phyloP scores from a whole-genome alignment of 2,113 vertebrate species.

The Accipiter cooperii region DNA sequence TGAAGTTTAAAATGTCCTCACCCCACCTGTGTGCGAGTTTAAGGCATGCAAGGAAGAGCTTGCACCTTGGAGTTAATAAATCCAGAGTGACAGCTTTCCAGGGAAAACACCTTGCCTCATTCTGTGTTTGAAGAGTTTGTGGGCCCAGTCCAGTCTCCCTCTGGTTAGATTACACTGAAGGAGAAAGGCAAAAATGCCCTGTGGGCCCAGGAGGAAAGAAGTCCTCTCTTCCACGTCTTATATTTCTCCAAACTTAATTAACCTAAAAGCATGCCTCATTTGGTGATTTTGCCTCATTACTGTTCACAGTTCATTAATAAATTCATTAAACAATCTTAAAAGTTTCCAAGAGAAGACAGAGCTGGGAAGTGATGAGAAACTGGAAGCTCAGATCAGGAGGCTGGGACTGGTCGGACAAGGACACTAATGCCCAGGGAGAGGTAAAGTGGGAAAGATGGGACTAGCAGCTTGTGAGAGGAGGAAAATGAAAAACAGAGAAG shows the following conservation, averaged over 20 bases:
- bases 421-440: neutral
- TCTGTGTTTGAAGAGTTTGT: neutral
- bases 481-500: neutral
- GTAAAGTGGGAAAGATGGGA: neutral
- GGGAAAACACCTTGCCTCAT: neutral
- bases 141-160: neutral
- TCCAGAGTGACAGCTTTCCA: neutral
- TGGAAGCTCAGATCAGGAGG: rapidly evolving
- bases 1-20: neutral
- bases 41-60: neutral
- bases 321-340: neutral
- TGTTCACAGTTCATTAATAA: neutral
- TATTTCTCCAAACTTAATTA: neutral
- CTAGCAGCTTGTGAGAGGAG: neutral
- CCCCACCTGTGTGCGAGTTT: neutral
- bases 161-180: neutral
- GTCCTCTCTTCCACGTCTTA: neutral
- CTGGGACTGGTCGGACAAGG: neutral
- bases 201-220: neutral
- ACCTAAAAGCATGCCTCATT: neutral
- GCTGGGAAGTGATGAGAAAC: neutral
- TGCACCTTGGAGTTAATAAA: neutral
- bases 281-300: neutral
- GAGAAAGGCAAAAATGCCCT: neutral
- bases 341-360: neutral